Evolutionary conservation across 1,140 invertebrate genomes (phyloP), one percentile per base, ranked within the genome.

Genomic region (Lepidurus apus): DNA sequence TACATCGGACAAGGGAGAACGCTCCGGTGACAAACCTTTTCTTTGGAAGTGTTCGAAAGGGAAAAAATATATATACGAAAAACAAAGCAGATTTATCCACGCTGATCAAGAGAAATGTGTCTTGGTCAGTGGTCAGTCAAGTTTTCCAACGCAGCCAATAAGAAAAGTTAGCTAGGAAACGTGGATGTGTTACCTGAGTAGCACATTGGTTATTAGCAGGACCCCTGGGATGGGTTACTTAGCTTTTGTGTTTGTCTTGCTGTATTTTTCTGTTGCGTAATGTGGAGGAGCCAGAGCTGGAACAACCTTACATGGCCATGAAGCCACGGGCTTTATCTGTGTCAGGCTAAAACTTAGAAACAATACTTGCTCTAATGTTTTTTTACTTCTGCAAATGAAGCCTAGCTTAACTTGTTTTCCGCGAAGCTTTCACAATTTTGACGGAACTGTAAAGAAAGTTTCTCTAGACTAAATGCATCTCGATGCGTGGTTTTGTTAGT

Each of bases 181-280:
- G 53, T 65, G 53, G 5, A 21, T 65, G 53, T 13, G 53, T 65
- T 65, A 65, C 53, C 53, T 65, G 53, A 65, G 53, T 65, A 65
- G 53, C 53, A 21, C 53, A 65, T 65, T 65, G 53, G 53, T 21
- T 65, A 65, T 65, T 65, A 65, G 53, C 53, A 65, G 53, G 53
- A 65, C 21, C 17, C 17, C 53, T 65, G 53, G 21, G 8, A 65
- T 65, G 53, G 53, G 53, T 65, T 65, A 65, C 53, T 65, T 65
- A 65, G n/a, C 13, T 65, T 65, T 65, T 21, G 53, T 21, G 21
- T 65, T 65, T n/a, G 53, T 65, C 17, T 21, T 65, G 53, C 53
- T 21, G 21, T 21, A 65, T 65, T 65, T 65, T 65, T 13, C 53
- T 65, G 9, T 65, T 65, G 53, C 53, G 53, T 65, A 65, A 65